Conservation (phyloP, 2,888 invertebrate genomes). For the Apamea epomidion region DNA sequence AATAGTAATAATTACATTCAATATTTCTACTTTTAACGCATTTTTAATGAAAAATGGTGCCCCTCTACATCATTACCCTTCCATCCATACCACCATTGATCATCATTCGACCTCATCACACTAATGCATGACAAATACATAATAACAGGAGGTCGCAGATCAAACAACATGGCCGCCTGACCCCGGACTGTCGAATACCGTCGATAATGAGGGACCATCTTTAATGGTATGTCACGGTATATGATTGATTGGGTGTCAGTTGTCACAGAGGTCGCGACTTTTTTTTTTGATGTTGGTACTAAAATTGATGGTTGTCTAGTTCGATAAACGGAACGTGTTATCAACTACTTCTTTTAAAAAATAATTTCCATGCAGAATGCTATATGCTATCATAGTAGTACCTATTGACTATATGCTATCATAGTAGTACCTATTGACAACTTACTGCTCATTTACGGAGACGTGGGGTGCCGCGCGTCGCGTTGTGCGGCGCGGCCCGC, state of each 20-base stretch:
- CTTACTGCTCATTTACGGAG: no score
- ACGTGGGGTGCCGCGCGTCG: no score
- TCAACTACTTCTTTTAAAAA: no score
- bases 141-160: slow-evolving; percentile 49
- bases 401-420: no score
- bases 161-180: slow-evolving; percentile 29
- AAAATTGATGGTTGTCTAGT: not conserved
- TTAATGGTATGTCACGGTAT: slow-evolving; percentile 26
- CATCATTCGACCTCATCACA: slow-evolving; percentile 9
- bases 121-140: slow-evolving; percentile 57
- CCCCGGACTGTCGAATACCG: slow-evolving; percentile 17
- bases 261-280: not conserved
- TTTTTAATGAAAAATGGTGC: slow-evolving; percentile 1
- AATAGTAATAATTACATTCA: no score
- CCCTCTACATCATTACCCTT: not conserved
- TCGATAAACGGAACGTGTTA: not conserved
- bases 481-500: no score
- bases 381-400: no score
- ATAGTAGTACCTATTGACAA: no score
- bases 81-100: slow-evolving; percentile 9
- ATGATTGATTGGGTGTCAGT: slow-evolving; percentile 50
- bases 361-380: no score
- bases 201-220: slow-evolving; percentile 49
- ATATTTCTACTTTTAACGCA: not conserved
- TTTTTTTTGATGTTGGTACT: not conserved